Evolutionary conservation across 2,797 vertebrate genomes (phyloP), one percentile per base, ranked within the genome.

Genomic region (Enteromius thamalakanensis): DNA sequence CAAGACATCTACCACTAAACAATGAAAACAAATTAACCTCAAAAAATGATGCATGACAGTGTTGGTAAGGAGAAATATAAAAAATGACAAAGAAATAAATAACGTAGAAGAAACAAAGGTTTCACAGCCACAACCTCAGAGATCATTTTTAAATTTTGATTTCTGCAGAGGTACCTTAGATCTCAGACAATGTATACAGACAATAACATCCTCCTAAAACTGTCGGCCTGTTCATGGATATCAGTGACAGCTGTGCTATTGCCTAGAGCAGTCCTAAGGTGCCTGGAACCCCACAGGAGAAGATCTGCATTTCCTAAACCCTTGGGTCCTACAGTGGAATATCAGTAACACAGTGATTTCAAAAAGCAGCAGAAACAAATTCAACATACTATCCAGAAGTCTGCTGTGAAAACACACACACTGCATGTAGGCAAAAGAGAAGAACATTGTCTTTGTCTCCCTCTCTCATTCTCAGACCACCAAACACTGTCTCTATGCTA

Each of bases 221-320:
- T 72, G 82, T 65, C 29, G 62, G 53, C 34, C 47, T 71, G 37
- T 80, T 86, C 76, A 69, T 29, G 8, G 77, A 45, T 80, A 65
- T 68, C 70, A 85, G 17, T 70, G 83, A 80, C 75, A 85, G 78
- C 47, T 78, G 71, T 64, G 84, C 83, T 83, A 69, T 67, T 84
- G 80, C 88, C 85, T 80, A 34, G 69, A 82, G 87, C 81, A 47
- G 32, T 67, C 84, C 78, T 84, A 70, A 84, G 88, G 85, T 82
- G 76, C 65, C 70, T 64, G 19, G 47, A 83, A 64, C 69, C 69
- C 68, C 75, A 51, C 42, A 82, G 40, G 64, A 67, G 75, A 77
- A 40, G 62, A 78, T 80, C 72, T 85, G 29, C 58, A 78, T 83
- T 78, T 70, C 34, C 26, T 58, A 47, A 77, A 51, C 72, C 51